phyloP scores from a whole-genome alignment of 1,140 invertebrate species.

The Propsilocerus akamusi region DNA sequence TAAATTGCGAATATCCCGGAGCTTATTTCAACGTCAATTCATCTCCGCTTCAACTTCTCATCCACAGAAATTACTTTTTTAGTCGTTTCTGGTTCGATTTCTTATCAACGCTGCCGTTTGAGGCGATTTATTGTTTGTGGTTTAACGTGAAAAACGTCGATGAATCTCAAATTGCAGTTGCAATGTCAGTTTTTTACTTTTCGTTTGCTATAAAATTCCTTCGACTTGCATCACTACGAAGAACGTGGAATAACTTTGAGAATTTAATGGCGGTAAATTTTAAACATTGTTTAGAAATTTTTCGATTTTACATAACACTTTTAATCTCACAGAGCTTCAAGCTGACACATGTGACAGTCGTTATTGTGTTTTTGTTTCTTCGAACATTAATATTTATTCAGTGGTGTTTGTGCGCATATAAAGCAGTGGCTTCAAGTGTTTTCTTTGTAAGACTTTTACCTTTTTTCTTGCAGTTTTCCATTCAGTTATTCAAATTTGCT shows the following conservation, averaged over 20 bases:
- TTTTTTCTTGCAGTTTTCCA: background rate
- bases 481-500: background rate
- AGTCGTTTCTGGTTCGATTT: background rate
- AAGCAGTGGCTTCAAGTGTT: background rate
- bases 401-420: background rate
- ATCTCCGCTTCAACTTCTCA: no score
- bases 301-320: background rate
- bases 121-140: background rate
- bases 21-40: no score
- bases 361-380: background rate
- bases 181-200: background rate
- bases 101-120: background rate
- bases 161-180: background rate
- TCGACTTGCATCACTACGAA: background rate
- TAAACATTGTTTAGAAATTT: background rate
- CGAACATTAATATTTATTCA: background rate
- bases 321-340: background rate
- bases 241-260: background rate
- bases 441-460: background rate
- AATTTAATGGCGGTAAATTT: background rate
- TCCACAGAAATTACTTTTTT: background rate
- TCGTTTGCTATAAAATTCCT: background rate
- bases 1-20: no score
- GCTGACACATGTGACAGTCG: background rate
- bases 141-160: background rate